These are phyloP conservation scores for Tetragonisca angustula DNA, from an alignment of 2,888 invertebrate genomes.

Conservation along the genomic window DNA sequence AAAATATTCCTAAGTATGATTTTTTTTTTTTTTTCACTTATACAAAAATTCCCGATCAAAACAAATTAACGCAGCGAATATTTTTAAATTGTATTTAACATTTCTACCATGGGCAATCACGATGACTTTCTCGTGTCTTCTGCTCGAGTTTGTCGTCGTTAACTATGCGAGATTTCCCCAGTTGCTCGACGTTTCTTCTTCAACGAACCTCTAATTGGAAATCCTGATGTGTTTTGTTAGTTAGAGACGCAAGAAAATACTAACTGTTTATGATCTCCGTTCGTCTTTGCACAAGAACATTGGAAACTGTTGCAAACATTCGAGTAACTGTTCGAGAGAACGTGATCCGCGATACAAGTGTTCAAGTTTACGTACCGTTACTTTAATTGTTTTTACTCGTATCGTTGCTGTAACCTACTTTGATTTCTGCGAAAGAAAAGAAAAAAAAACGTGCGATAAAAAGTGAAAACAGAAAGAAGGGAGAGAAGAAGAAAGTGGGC, in stretches of 20 bases:
- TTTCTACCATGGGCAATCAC: neutral
- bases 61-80: too few relatives aligned
- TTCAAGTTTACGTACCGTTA: neutral
- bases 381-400: neutral
- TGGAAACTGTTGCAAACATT: conserved; percentile 21
- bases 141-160: neutral
- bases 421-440: too few relatives aligned
- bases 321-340: conserved; percentile 5
- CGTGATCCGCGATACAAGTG: neutral
- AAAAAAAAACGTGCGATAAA: neutral
- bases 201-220: conserved; percentile 1
- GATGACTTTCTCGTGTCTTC: neutral
- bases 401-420: too few relatives aligned
- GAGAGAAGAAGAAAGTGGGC: neutral
- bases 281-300: neutral
- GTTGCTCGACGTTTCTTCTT: neutral
- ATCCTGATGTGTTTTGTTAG: neutral
- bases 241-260: neutral
- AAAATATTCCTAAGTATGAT: neutral
- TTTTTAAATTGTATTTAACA: neutral
- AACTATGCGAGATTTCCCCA: neutral
- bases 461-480: neutral
- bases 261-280: neutral
- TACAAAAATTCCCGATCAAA: neutral
- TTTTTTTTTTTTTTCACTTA: too few relatives aligned